A percentile compares a stretch with the other conserved stretches of the same genome.
phyloP scores from a whole-genome alignment of 2,888 invertebrate genomes.

The Polydrusus pterygomalis region DNA sequence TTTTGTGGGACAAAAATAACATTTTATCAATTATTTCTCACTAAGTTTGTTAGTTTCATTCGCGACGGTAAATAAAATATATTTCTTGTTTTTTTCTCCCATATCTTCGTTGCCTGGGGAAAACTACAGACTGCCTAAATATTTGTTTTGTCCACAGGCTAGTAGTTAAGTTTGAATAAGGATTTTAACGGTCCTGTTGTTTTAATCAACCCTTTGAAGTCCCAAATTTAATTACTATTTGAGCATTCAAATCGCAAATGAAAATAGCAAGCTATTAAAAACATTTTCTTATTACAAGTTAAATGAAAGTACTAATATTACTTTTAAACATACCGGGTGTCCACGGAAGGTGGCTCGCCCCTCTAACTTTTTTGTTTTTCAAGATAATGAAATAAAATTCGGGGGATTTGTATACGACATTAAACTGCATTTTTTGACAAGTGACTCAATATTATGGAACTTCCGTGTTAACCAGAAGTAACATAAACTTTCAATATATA shows the following conservation, averaged over 20 bases:
- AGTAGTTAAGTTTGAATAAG: constrained; percentile 14
- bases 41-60: neutral
- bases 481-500: no score
- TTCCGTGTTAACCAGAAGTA: no score
- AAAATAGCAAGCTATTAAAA: constrained; percentile 13
- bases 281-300: neutral
- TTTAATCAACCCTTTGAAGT: constrained; percentile 11
- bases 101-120: neutral
- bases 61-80: constrained; percentile 1
- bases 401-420: no score
- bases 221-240: constrained; percentile 10
- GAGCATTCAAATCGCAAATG: neutral
- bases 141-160: constrained; percentile 17
- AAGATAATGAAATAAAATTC: no score
- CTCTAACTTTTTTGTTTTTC: no score
- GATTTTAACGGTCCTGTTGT: constrained; percentile 15
- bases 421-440: no score
- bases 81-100: neutral
- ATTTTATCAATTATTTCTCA: neutral
- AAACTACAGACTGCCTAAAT: neutral
- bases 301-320: neutral
- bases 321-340: neutral
- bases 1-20: neutral
- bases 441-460: no score
- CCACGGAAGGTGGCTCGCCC: no score